Percentiles rank a stretch among this genome's conserved stretches.
Evolutionary conservation across 1,140 invertebrate species (phyloP).

Genomic region (Mya arenaria): DNA sequence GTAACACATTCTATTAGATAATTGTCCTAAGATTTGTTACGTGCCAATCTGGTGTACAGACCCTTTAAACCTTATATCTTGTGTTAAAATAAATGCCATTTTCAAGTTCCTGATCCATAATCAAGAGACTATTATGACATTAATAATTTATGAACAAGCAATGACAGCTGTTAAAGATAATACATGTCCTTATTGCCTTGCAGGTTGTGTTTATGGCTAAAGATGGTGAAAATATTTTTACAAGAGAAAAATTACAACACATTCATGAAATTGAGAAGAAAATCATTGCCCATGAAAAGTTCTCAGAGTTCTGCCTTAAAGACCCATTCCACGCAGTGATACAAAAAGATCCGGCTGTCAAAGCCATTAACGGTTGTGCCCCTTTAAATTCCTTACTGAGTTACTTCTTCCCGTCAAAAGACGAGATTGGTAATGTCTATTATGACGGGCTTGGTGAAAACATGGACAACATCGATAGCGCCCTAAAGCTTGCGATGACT

Average conservation of each 20-base stretch:
- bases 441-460: conserved; percentile 73
- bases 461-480: conserved; percentile 69
- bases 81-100: no score
- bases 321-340: conserved; percentile 34
- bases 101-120: no score
- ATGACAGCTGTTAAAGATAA: no score
- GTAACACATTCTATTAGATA: no score
- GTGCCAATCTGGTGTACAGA: no score
- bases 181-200: neutral
- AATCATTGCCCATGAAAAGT: conserved; percentile 68
- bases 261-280: conserved; percentile 72
- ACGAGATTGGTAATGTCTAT: conserved; percentile 51
- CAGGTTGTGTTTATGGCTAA: conserved; percentile 65
- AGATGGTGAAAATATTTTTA: conserved; percentile 73
- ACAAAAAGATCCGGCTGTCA: conserved; percentile 58
- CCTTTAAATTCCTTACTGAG: conserved; percentile 76
- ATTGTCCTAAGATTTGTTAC: no score
- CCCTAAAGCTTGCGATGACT: conserved; percentile 73
- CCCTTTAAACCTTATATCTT: no score
- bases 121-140: no score
- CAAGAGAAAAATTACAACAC: conserved; percentile 67
- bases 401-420: conserved; percentile 76
- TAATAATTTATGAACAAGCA: no score
- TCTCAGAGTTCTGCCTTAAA: conserved; percentile 72
- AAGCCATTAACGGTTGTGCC: conserved; percentile 66